Percentiles rank a stretch among this genome's conserved stretches.
Evolutionary conservation across 35 echinoderm and acorn worm species (phyloP).

Genomic region (Apostichopus parvimensis): DNA sequence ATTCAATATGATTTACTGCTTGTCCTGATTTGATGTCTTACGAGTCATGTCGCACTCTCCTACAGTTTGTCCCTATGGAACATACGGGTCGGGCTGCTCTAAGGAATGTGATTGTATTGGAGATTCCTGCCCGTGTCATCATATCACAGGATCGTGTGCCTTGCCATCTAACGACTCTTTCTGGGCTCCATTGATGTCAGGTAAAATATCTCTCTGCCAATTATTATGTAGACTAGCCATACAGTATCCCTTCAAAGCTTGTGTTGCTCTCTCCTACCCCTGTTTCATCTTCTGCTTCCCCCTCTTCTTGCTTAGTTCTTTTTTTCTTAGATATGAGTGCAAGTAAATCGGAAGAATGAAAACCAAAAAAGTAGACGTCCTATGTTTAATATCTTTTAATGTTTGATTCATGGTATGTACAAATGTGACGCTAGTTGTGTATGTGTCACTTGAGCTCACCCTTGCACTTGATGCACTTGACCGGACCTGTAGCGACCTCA

Average conservation of each 20-base stretch:
- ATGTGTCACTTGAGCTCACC: too few relatives aligned
- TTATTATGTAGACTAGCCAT: too few relatives aligned
- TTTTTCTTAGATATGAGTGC: too few relatives aligned
- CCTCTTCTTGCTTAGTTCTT: too few relatives aligned
- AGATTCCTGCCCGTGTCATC: slow-evolving; percentile 79
- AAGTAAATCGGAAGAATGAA: too few relatives aligned
- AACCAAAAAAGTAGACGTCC: too few relatives aligned
- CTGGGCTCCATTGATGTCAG: slow-evolving; percentile 66
- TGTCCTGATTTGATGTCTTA: background rate
- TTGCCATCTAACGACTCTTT: slow-evolving; percentile 30
- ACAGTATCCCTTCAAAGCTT: background rate
- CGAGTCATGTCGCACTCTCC: background rate
- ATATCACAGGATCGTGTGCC: slow-evolving; percentile 75
- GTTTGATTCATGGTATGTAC: background rate
- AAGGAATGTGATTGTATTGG: slow-evolving; percentile 68
- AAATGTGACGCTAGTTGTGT: background rate
- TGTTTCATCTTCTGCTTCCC: too few relatives aligned
- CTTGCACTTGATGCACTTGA: too few relatives aligned
- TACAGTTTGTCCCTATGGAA: slow-evolving; percentile 80
- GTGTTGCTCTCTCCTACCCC: background rate
- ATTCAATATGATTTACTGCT: background rate
- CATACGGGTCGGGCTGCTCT: slow-evolving; percentile 61
- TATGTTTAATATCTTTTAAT: background rate
- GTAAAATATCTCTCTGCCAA: background rate
- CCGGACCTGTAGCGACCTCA: too few relatives aligned